Percentiles rank a stretch among this genome's conserved stretches.
phyloP scores from a whole-genome alignment of 2,797 vertebrate genomes.

The Melanotaenia boesemani region DNA sequence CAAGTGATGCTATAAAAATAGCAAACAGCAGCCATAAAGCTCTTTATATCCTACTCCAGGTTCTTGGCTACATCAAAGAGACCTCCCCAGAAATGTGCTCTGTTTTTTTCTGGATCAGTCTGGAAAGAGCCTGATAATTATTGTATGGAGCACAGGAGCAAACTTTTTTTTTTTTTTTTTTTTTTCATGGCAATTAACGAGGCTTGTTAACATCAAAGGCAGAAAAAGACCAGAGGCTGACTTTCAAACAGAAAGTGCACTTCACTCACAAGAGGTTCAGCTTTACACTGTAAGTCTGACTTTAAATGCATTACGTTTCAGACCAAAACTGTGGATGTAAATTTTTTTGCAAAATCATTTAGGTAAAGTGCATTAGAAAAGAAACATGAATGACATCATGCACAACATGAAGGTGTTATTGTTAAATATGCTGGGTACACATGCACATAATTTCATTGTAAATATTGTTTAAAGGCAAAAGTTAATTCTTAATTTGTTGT shows the following conservation, averaged over 20 bases:
- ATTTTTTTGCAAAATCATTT: neutral
- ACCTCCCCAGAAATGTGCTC: conserved; percentile 43
- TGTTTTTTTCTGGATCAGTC: conserved; percentile 31
- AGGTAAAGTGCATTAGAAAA: neutral
- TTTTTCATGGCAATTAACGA: conserved; percentile 66
- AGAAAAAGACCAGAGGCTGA: conserved; percentile 54
- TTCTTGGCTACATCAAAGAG: conserved; percentile 63
- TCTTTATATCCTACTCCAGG: conserved; percentile 50
- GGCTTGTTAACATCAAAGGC: conserved; percentile 76
- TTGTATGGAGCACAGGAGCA: conserved; percentile 50
- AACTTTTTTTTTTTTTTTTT: conserved; percentile 29
- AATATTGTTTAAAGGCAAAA: neutral
- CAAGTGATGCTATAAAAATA: conserved; percentile 35
- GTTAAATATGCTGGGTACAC: neutral
- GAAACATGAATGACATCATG: neutral
- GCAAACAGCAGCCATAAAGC: conserved; percentile 49
- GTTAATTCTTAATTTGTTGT: conserved; percentile 6
- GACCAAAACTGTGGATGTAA: conserved; percentile 4
- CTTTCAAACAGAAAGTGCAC: conserved; percentile 51
- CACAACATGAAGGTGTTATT: neutral
- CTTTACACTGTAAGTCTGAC: conserved; percentile 34
- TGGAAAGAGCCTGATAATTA: conserved; percentile 60
- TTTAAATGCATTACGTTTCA: conserved; percentile 35
- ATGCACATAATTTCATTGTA: conserved; percentile 14
- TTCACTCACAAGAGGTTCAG: conserved; percentile 36